A percentile compares a stretch with the other conserved stretches of the same genome.
phyloP scores from a whole-genome alignment of 2,888 invertebrate genomes.

The Hirtodrosophila alboralis region DNA sequence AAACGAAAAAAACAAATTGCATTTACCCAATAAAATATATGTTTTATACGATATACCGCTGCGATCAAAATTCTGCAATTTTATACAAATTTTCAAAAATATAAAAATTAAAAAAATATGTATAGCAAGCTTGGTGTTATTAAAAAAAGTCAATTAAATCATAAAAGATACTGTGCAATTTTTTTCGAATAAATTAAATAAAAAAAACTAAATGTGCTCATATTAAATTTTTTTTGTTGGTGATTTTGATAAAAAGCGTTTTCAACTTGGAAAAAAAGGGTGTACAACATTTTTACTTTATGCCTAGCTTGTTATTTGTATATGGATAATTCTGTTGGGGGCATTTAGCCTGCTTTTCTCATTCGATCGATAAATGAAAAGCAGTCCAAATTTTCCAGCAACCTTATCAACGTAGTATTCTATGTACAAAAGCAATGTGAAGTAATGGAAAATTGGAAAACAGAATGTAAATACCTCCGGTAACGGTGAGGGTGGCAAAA shows the following conservation, averaged over 20 bases:
- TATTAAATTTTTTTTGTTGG: slow-evolving; percentile 32
- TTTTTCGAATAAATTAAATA: slow-evolving; percentile 34
- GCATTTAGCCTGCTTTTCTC: neutral
- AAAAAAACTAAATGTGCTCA: slow-evolving; percentile 54
- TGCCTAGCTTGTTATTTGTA: slow-evolving; percentile 82
- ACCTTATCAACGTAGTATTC: slow-evolving; percentile 75
- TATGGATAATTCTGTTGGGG: slow-evolving; percentile 65
- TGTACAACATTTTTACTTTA: slow-evolving; percentile 50
- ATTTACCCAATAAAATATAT: slow-evolving; percentile 82
- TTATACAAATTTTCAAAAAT: slow-evolving; percentile 13
- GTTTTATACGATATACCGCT: slow-evolving; percentile 42
- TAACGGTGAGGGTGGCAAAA: slow-evolving; percentile 96
- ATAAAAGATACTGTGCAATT: slow-evolving; percentile 61
- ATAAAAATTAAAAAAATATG: slow-evolving; percentile 1
- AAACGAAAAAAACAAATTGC: slow-evolving; percentile 84
- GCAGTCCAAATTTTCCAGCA: slow-evolving; percentile 7
- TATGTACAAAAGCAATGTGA: slow-evolving; percentile 84
- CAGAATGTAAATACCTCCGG: slow-evolving; percentile 91
- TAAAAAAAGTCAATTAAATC: too few species aligned
- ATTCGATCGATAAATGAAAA: slow-evolving; percentile 6
- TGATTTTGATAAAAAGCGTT: slow-evolving; percentile 60
- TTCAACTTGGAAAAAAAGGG: slow-evolving; percentile 58
- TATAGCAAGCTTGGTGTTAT: slow-evolving; percentile 59
- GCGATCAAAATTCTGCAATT: slow-evolving; percentile 42
- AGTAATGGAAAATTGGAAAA: slow-evolving; percentile 71